phyloP scores from a whole-genome alignment of 2,797 vertebrate species.

The Threskiornis aethiopicus region DNA sequence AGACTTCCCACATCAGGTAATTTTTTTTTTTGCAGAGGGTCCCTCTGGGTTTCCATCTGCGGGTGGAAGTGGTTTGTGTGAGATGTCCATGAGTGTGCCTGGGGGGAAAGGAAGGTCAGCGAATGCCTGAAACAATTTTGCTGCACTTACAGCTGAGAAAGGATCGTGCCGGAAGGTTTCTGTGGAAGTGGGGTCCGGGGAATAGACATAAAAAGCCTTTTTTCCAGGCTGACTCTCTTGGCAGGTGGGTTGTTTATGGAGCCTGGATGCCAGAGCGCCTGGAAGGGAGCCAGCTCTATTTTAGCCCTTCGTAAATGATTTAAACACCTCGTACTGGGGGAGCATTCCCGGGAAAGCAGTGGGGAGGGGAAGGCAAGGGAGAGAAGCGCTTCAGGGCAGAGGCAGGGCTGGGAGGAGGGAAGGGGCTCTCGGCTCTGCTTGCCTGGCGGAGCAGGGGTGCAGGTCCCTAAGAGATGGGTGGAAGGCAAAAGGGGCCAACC shows the following conservation, averaged over 20 bases:
- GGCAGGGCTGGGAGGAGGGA: background rate
- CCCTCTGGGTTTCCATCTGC: background rate
- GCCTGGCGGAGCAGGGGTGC: accelerated
- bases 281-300: conserved; percentile 45
- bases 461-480: background rate
- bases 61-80: background rate
- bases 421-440: background rate
- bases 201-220: conserved; percentile 43
- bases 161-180: background rate
- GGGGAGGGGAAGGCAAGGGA: background rate
- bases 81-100: background rate
- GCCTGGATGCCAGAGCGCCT: conserved; percentile 12
- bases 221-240: background rate
- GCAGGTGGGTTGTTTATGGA: conserved; percentile 27
- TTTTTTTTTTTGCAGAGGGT: background rate
- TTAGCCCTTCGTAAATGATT: conserved; percentile 23
- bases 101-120: background rate
- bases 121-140: background rate
- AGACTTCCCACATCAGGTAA: background rate
- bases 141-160: background rate
- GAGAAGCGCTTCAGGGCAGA: accelerated
- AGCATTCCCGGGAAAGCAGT: background rate
- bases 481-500: background rate
- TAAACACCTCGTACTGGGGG: background rate
- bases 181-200: background rate